These are phyloP conservation scores for Andrena bicolor DNA, from an alignment of 2,888 invertebrate species.

Conservation along the genomic window DNA sequence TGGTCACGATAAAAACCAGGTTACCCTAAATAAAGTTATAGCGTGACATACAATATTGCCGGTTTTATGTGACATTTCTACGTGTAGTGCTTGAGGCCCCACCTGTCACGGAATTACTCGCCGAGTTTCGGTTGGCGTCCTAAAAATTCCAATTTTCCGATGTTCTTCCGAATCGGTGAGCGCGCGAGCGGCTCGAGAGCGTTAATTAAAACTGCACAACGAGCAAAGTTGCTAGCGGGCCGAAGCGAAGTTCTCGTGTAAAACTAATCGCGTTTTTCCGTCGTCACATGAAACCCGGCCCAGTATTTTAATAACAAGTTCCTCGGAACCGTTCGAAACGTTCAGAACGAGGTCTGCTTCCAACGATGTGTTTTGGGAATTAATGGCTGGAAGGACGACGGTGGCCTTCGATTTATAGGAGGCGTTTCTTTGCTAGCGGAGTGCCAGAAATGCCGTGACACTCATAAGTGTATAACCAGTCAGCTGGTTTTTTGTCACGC, in stretches of 20 bases:
- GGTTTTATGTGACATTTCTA: background rate
- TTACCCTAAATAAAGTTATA: background rate
- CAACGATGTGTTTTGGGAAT: background rate
- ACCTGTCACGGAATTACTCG: constrained; percentile 24
- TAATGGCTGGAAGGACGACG: background rate
- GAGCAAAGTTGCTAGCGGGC: constrained; percentile 15
- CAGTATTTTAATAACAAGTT: constrained; percentile 37
- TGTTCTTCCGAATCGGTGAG: constrained; percentile 29
- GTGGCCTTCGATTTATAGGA: constrained; percentile 30
- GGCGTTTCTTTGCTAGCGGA: background rate
- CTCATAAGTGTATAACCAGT: too few relatives aligned
- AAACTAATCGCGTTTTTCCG: constrained; percentile 48
- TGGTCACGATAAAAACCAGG: too few relatives aligned
- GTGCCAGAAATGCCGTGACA: too few relatives aligned
- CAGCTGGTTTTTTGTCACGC: too few relatives aligned
- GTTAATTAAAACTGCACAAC: constrained; percentile 52
- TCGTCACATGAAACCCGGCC: constrained; percentile 11
- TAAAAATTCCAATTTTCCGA: constrained; percentile 45
- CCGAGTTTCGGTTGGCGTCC: constrained; percentile 10
- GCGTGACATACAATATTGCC: background rate
- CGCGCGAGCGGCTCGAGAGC: constrained; percentile 15
- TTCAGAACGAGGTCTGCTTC: background rate
- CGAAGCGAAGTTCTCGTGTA: constrained; percentile 35
- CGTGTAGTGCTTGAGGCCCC: background rate
- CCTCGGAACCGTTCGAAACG: constrained; percentile 10